A percentile compares a stretch with the other conserved stretches of the same genome.
Evolutionary conservation across 1,140 invertebrate genomes (phyloP).

Genomic region (Maconellicoccus hirsutus): DNA sequence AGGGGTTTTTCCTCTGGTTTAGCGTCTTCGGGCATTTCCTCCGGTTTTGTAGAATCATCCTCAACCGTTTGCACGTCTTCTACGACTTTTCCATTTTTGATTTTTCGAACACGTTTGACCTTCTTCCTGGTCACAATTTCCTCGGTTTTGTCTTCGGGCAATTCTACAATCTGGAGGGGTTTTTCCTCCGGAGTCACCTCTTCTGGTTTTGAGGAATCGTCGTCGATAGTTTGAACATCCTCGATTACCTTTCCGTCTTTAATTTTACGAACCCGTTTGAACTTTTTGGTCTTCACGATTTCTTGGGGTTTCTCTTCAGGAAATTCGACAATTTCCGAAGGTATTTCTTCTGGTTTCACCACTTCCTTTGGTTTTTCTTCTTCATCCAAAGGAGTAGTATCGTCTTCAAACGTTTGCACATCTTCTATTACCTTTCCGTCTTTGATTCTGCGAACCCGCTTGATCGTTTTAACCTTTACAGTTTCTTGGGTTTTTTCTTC

Average conservation of each 20-base stretch:
- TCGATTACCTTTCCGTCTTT: too few species aligned
- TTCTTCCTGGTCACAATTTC: too few species aligned
- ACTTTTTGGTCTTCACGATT: too few species aligned
- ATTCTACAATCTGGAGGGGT: too few species aligned
- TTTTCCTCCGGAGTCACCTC: too few species aligned
- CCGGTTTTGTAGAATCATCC: background rate
- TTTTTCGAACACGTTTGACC: constrained; percentile 29
- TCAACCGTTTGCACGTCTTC: background rate
- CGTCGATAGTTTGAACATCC: too few species aligned
- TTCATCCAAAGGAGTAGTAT: background rate
- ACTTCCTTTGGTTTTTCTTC: too few species aligned
- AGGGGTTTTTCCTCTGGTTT: background rate
- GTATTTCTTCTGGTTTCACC: background rate
- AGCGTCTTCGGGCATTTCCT: background rate
- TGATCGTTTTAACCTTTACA: background rate
- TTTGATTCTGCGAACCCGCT: background rate
- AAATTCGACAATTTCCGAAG: too few species aligned
- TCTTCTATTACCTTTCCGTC: background rate
- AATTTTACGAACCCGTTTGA: too few species aligned
- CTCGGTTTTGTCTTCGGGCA: too few species aligned
- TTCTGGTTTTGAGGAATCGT: too few species aligned
- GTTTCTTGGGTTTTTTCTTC: background rate
- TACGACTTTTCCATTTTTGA: constrained; percentile 28
- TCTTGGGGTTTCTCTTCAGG: too few species aligned
- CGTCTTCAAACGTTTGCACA: background rate